These are phyloP conservation scores for Mamestra brassicae DNA, from an alignment of 2,888 invertebrate species.

Conservation along the genomic window DNA sequence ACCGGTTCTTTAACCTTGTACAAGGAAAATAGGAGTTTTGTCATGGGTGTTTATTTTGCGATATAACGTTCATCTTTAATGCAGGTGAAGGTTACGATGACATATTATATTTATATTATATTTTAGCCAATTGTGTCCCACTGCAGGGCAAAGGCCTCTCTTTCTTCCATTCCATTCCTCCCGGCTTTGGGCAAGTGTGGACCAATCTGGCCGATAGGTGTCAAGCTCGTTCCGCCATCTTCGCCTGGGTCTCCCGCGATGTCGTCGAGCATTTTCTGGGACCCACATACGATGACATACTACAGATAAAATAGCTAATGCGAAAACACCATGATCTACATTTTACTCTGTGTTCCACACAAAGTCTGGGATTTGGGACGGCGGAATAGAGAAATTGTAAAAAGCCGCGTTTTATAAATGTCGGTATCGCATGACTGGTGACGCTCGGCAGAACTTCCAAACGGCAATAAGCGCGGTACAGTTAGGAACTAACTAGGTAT, in stretches of 20 bases:
- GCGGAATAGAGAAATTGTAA: constrained; percentile 20
- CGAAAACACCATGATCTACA: not conserved
- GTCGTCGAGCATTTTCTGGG: no score
- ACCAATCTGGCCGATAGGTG: no score
- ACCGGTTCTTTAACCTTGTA: constrained; percentile 47
- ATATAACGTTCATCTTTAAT: constrained; percentile 21
- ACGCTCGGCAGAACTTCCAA: constrained; percentile 66
- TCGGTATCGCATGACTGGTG: constrained; percentile 68
- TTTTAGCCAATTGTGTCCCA: no score
- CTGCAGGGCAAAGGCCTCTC: no score
- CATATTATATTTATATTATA: no score
- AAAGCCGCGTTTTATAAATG: constrained; percentile 61
- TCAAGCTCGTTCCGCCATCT: no score
- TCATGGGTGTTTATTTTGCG: constrained; percentile 13
- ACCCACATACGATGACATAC: not conserved
- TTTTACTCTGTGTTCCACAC: constrained; percentile 2
- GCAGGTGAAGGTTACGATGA: constrained; percentile 22
- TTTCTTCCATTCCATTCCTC: no score
- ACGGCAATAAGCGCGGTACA: constrained; percentile 67
- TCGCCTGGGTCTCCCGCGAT: no score
- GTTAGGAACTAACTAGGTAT: constrained; percentile 73
- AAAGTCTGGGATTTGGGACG: constrained; percentile 18
- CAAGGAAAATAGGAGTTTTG: constrained; percentile 14
- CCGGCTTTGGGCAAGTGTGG: no score
- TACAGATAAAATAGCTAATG: constrained; percentile 1